These are phyloP conservation scores for Thereuonema tuberculata DNA, from an alignment of 1,140 invertebrate species.

Conservation along the genomic window DNA sequence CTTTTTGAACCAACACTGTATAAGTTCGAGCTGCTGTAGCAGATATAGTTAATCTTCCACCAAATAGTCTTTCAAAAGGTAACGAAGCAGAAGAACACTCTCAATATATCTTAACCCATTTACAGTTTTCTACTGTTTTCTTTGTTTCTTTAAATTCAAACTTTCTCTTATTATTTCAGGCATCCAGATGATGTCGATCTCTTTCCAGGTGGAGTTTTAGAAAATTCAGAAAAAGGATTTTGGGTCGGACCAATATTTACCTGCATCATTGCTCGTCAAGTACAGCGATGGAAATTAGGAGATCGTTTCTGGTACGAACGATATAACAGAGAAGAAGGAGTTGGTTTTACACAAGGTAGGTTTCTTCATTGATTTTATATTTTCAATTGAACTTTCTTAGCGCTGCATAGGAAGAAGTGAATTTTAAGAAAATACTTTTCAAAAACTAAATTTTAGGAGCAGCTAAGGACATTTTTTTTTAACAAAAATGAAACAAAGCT, in stretches of 20 bases:
- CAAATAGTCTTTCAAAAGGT: constrained; percentile 36
- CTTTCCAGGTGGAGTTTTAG: background rate
- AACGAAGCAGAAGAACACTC: constrained; percentile 34
- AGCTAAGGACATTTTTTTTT: too few relatives aligned
- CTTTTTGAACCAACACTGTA: too few relatives aligned
- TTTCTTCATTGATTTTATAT: too few relatives aligned
- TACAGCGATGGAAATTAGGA: constrained; percentile 38
- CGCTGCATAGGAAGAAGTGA: too few relatives aligned
- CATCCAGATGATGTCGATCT: background rate
- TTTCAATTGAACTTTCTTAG: too few relatives aligned
- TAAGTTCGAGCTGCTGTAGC: too few relatives aligned
- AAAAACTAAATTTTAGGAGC: too few relatives aligned
- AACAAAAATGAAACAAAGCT: too few relatives aligned
- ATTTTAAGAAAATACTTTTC: too few relatives aligned
- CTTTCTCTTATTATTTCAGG: constrained; percentile 41
- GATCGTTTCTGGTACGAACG: constrained; percentile 38
- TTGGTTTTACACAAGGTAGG: too few relatives aligned
- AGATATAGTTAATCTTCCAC: too few relatives aligned
- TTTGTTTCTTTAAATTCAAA: constrained; percentile 41
- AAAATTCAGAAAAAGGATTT: background rate
- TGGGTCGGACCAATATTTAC: constrained; percentile 43
- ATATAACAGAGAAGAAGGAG: too few relatives aligned
- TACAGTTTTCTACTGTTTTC: constrained; percentile 34
- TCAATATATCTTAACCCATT: constrained; percentile 3
- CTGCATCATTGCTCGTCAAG: constrained; percentile 43